Evolutionary conservation across 2,113 vertebrate species (phyloP), one percentile per base, ranked within the genome.

Genomic region (Chrysochloris asiatica): DNA sequence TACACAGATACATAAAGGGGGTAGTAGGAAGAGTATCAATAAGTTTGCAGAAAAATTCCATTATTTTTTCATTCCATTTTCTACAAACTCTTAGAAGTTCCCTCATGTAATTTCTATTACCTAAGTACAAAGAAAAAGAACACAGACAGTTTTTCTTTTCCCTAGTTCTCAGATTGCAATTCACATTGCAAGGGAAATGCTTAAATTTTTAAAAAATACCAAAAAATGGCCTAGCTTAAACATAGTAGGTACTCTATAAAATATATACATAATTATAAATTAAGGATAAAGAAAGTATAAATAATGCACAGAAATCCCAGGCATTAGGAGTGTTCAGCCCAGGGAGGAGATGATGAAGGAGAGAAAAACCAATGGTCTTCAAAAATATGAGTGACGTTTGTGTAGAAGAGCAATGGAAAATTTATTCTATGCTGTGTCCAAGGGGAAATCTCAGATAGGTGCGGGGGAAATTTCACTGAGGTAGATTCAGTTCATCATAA

Each of bases 1-100:
- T 3, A 6, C 5, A 41, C 6, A 61, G 6, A 52, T 10, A 33
- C 2, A 1, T 19, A n/a, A n/a, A n/a, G n/a, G n/a, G n/a, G n/a
- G n/a, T n/a, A n/a, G n/a, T n/a, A n/a, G n/a, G n/a, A n/a, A n/a
- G n/a, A n/a, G n/a, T n/a, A n/a, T n/a, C n/a, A n/a, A n/a, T n/a
- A n/a, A n/a, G n/a, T n/a, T n/a, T n/a, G n/a, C n/a, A n/a, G n/a
- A n/a, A n/a, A n/a, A n/a, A n/a, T n/a, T n/a, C n/a, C n/a, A n/a
- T n/a, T n/a, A n/a, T n/a, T n/a, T n/a, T n/a, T n/a, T n/a, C n/a
- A n/a, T n/a, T n/a, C n/a, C n/a, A n/a, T n/a, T n/a, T n/a, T n/a
- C n/a, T n/a, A n/a, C n/a, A n/a, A n/a, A n/a, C n/a, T n/a, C n/a
- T n/a, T n/a, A n/a, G n/a, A n/a, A n/a, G n/a, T n/a, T n/a, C n/a